Conservation (phyloP, 2,888 invertebrate species). For the Phyto melanocephala region DNA sequence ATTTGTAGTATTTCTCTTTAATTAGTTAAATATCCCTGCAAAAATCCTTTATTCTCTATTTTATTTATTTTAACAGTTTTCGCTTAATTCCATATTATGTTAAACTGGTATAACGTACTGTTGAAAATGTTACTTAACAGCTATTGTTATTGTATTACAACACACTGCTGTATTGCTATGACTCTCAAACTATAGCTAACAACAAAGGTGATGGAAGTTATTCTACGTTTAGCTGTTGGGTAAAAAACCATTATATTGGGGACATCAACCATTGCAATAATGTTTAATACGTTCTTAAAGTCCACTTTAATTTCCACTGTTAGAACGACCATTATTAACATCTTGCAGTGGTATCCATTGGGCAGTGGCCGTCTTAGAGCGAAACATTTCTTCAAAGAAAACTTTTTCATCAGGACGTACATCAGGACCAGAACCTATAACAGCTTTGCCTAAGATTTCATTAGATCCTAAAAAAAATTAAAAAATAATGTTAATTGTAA, state of each 20-base stretch:
- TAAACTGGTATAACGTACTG: neutral
- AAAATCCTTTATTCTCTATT: slow-evolving; percentile 30
- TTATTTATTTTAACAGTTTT: neutral
- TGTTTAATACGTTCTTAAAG: neutral
- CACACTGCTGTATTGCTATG: neutral
- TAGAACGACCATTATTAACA: slow-evolving; percentile 58
- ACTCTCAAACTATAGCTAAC: slow-evolving; percentile 13
- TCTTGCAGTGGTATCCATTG: slow-evolving; percentile 82
- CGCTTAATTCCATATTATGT: too few species aligned
- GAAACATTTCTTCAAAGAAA: slow-evolving; percentile 81
- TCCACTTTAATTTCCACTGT: slow-evolving; percentile 22
- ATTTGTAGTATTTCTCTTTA: neutral
- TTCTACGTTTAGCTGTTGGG: neutral
- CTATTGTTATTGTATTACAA: neutral
- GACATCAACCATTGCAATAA: neutral
- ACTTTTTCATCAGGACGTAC: slow-evolving; percentile 79
- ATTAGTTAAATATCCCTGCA: slow-evolving; percentile 50
- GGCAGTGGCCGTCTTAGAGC: slow-evolving; percentile 81
- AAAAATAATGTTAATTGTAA: neutral
- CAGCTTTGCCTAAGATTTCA: slow-evolving; percentile 80
- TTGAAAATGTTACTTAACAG: neutral
- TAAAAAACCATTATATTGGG: slow-evolving; percentile 15
- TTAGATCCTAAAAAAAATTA: slow-evolving; percentile 78
- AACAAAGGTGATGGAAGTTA: too few species aligned
- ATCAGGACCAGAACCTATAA: slow-evolving; percentile 80